Conservation (phyloP, 1,140 invertebrate genomes). For the Phymorhynchus buccinoides region DNA sequence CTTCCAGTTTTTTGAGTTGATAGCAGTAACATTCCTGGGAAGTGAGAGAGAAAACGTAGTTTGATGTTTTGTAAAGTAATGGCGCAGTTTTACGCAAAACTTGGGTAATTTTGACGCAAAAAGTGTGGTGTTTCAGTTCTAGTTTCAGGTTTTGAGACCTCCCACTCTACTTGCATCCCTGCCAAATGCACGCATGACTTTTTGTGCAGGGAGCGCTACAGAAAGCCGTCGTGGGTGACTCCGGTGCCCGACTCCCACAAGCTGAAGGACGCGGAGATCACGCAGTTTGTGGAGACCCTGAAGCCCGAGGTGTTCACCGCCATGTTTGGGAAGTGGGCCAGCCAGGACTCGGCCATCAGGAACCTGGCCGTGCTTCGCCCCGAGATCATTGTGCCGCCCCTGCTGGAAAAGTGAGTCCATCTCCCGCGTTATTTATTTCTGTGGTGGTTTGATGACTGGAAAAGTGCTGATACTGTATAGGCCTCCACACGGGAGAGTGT, state of each 20-base stretch:
- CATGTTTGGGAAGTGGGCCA: conserved; percentile 84
- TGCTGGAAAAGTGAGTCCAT: conserved; percentile 81
- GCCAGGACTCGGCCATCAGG: conserved; percentile 82
- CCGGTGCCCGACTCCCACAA: conserved; percentile 80
- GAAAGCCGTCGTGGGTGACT: conserved; percentile 79
- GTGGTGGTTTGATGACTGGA: too few relatives aligned
- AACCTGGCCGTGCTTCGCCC: conserved; percentile 86
- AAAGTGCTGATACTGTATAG: too few relatives aligned
- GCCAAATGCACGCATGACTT: too few relatives aligned
- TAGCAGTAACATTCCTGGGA: too few relatives aligned
- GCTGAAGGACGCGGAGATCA: conserved; percentile 87
- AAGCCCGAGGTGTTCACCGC: conserved; percentile 81
- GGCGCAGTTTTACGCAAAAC: too few relatives aligned
- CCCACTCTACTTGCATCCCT: too few relatives aligned
- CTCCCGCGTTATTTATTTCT: background rate
- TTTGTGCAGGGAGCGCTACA: conserved; percentile 78
- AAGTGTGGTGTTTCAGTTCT: too few relatives aligned
- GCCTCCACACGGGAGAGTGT: background rate
- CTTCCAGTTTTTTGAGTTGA: too few relatives aligned
- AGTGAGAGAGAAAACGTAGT: too few relatives aligned
- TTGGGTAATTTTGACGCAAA: too few relatives aligned
- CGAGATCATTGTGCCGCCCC: conserved; percentile 85
- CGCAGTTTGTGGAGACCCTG: conserved; percentile 85
- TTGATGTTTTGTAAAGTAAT: too few relatives aligned
- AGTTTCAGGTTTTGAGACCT: too few relatives aligned